Evolutionary conservation across 2,888 invertebrate genomes (phyloP), one percentile per base, ranked within the genome.

Genomic region (Sericinus montela): DNA sequence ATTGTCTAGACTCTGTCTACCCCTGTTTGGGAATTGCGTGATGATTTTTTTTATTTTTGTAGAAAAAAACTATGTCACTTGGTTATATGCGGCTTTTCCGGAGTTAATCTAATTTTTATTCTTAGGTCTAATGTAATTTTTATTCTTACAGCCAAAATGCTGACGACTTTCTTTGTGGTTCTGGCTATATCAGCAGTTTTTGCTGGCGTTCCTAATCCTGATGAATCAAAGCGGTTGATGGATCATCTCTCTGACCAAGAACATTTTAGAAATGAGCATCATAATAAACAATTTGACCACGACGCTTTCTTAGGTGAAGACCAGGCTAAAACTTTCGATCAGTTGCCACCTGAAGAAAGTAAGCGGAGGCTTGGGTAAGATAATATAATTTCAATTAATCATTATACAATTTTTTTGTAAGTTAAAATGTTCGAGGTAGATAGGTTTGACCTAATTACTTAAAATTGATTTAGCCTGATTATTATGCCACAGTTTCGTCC

Each of bases 231-330:
- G 54, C 83, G 93, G 51, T 82, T 93, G 13, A 79, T 92, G 64
- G 92, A 94, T 57, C 89, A 94, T 69, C 87, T 97, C 4, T 94
- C 94, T 55, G 93, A 95, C 56, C 91, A 93, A 45, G 93, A 95
- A 56, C 98, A 98, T 71, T 96, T 92, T 63, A 90, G 92, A 56
- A 92, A 94, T 57, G 94, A 93, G 19, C 92, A 94, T 53, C 97
- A 97, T 66, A 96, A 98, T 77, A 88, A 93, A 42, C 95, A 97
- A 58, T 99, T 96, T 74, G 99, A 99, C 72, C 99, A 99, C 72
- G 98, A 99, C 73, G 98, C 98, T 0, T 99, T 99, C 76, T 90
- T 99, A 9, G 99, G 99, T 0, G 96, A 97, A 72, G 97, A 97
- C 57, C 93, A 93, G 61, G 97, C 98, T 0, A 96, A 97, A 72